These are phyloP conservation scores for Heliconius sara DNA, from an alignment of 2,888 invertebrate genomes.

Conservation along the genomic window DNA sequence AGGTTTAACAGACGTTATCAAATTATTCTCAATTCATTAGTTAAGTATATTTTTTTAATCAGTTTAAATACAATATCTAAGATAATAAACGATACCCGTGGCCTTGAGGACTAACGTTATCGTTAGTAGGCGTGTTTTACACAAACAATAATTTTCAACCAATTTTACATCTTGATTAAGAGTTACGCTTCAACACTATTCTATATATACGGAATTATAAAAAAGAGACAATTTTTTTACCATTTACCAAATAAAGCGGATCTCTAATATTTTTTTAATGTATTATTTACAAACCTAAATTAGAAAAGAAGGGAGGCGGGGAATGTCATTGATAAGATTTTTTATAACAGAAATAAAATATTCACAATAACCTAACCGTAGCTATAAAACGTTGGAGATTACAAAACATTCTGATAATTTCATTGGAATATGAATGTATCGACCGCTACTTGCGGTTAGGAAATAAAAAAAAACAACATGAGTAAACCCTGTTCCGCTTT, in stretches of 20 bases:
- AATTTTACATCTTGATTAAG: background rate
- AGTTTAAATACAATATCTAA: background rate
- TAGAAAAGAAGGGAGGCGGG: background rate
- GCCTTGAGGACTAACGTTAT: background rate
- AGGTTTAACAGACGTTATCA: background rate
- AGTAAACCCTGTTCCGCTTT: constrained; percentile 30
- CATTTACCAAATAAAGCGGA: background rate
- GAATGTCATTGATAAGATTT: background rate
- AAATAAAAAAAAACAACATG: constrained; percentile 12
- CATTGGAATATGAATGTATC: too few relatives aligned
- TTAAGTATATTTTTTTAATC: too few relatives aligned
- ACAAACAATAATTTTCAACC: background rate
- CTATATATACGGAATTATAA: background rate
- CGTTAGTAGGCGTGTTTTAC: background rate
- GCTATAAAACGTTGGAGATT: background rate
- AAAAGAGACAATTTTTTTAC: background rate
- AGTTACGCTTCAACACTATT: background rate
- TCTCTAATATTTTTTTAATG: background rate
- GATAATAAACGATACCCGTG: background rate
- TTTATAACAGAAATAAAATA: background rate
- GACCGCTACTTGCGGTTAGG: background rate
- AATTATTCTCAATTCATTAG: background rate
- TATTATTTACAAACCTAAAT: background rate
- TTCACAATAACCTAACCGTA: background rate
- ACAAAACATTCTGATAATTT: too few relatives aligned